Conservation (phyloP, 2,888 invertebrate species). For the Exocentrus adspersus region DNA sequence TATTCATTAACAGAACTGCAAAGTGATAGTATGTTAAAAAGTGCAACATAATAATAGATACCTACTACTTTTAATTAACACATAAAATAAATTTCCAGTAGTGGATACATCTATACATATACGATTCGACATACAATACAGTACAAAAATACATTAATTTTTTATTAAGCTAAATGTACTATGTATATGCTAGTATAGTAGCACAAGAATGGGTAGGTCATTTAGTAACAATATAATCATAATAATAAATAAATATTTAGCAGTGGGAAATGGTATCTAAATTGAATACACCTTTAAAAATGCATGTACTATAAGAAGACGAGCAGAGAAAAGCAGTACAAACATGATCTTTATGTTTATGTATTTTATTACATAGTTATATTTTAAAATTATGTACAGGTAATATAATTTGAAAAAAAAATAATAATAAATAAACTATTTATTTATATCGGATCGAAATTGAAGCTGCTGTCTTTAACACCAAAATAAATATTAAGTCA, state of each 20-base stretch:
- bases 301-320: background rate
- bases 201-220: background rate
- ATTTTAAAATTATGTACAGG: too few species aligned
- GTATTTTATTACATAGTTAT: background rate
- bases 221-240: slow-evolving; percentile 4
- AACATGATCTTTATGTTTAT: background rate
- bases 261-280: background rate
- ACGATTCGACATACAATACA: slow-evolving; percentile 19
- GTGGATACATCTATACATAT: slow-evolving; percentile 18
- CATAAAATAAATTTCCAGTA: slow-evolving; percentile 4
- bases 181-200: background rate
- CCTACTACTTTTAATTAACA: slow-evolving; percentile 9
- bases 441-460: too few species aligned
- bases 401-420: too few species aligned
- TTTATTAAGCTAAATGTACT: slow-evolving; percentile 23
- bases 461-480: too few species aligned
- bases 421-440: too few species aligned
- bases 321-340: slow-evolving; percentile 5
- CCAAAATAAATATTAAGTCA: too few species aligned
- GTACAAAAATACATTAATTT: slow-evolving; percentile 27
- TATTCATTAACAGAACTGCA: background rate
- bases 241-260: slow-evolving; percentile 1
- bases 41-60: slow-evolving; percentile 15
- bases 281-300: background rate
- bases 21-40: slow-evolving; percentile 15